Percentiles rank a stretch among this genome's conserved stretches.
These are phyloP conservation scores for Spodoptera exigua DNA, from an alignment of 2,888 invertebrate species.

Conservation along the genomic window DNA sequence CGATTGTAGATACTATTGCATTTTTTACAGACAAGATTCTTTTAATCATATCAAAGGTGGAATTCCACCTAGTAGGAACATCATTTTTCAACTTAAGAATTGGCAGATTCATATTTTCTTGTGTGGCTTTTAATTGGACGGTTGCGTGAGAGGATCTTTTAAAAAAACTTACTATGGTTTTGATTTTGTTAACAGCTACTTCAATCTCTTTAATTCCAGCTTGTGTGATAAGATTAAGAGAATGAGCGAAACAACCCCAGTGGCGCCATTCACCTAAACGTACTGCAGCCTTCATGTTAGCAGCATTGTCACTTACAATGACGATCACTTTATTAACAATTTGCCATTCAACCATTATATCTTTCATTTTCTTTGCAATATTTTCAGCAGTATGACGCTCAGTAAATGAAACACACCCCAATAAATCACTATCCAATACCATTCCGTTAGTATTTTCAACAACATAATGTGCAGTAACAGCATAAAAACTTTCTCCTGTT, in stretches of 20 bases:
- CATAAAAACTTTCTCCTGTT: constrained; percentile 7
- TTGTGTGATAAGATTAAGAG: constrained; percentile 1
- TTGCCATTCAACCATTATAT: constrained; percentile 8
- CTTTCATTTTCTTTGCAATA: neutral
- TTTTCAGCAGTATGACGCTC: constrained; percentile 2
- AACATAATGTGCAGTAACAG: constrained; percentile 8
- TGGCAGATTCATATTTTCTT: too few species aligned
- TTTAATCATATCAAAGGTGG: too few species aligned
- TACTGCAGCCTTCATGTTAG: constrained; percentile 6
- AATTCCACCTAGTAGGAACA: too few species aligned
- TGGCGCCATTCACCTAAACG: constrained; percentile 8
- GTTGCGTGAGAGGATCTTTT: too few species aligned
- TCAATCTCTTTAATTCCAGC: too few species aligned
- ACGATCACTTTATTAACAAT: constrained; percentile 12
- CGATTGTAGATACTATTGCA: too few species aligned
- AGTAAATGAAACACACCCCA: neutral
- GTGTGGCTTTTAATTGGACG: too few species aligned
- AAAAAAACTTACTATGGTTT: too few species aligned
- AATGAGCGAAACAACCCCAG: neutral
- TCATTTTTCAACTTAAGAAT: too few species aligned
- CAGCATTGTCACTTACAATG: constrained; percentile 13
- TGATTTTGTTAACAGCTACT: too few species aligned
- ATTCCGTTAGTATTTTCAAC: neutral
- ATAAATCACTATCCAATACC: neutral
- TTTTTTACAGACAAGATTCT: too few species aligned